Conservation (phyloP, 2,888 invertebrate species). For the Epirrhoe alternata region DNA sequence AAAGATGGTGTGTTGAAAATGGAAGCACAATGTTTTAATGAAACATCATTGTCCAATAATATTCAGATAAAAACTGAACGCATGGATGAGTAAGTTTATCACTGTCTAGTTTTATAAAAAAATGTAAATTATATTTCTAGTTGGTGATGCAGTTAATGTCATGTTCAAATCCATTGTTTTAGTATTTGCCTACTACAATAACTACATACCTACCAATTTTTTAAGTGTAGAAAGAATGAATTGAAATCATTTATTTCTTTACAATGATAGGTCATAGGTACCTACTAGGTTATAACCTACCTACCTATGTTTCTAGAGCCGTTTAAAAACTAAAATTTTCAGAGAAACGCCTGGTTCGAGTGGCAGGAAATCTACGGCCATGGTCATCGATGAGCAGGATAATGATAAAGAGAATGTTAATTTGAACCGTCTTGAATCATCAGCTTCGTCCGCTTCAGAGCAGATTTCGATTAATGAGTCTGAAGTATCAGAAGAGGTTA, state of each 20-base stretch:
- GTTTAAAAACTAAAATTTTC: constrained; percentile 22
- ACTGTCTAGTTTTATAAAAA: background rate
- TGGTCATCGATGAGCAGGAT: constrained; percentile 47
- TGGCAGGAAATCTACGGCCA: constrained; percentile 44
- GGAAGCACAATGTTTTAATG: constrained; percentile 61
- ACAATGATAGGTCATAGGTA: background rate
- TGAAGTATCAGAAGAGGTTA: constrained; percentile 51
- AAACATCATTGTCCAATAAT: constrained; percentile 62
- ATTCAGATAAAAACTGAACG: constrained; percentile 77
- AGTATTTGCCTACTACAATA: background rate
- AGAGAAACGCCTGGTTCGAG: constrained; percentile 63
- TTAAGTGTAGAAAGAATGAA: too few species aligned
- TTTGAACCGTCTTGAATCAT: constrained; percentile 51
- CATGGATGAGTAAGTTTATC: constrained; percentile 74
- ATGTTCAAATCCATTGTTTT: background rate
- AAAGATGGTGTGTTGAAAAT: constrained; percentile 65
- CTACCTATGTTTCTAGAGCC: background rate
- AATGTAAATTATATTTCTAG: constrained; percentile 22
- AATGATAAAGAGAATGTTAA: constrained; percentile 39
- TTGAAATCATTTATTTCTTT: too few species aligned
- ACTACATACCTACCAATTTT: too few species aligned
- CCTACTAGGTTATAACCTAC: background rate
- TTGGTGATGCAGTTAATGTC: constrained; percentile 19
- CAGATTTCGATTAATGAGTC: constrained; percentile 57
- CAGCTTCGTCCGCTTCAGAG: constrained; percentile 59